phyloP scores from a whole-genome alignment of 2,797 vertebrate species.

The Sphenodon punctatus region DNA sequence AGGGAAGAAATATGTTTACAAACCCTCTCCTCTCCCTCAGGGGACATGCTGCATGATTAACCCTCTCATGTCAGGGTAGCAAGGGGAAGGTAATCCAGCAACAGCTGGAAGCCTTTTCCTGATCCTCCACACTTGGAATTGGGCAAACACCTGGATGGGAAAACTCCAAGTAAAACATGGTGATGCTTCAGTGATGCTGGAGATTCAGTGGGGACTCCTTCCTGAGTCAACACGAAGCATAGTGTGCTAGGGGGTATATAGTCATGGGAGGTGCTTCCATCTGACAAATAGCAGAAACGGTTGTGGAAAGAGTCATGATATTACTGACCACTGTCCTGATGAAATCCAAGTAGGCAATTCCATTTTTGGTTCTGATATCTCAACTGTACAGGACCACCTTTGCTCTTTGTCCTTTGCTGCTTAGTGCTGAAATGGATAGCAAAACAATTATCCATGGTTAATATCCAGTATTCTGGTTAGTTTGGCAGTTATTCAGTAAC shows the following conservation, averaged over 20 bases:
- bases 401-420: too few species aligned
- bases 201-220: not conserved
- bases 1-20: not conserved
- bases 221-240: not conserved
- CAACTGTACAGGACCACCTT: fast-evolving
- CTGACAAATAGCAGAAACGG: not conserved
- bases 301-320: not conserved
- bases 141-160: not conserved
- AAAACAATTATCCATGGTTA: too few species aligned
- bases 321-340: not conserved
- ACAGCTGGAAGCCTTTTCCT: not conserved
- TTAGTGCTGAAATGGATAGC: too few species aligned
- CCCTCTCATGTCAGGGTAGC: too few species aligned
- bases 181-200: not conserved
- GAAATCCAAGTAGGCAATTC: fast-evolving
- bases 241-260: not conserved
- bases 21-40: not conserved
- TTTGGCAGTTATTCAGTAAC: too few species aligned
- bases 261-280: not conserved
- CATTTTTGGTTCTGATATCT: not conserved
- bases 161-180: too few species aligned
- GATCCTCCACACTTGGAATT: not conserved
- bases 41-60: not conserved
- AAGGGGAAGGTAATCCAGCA: not conserved
- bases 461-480: too few species aligned